Percentiles rank a stretch among this genome's conserved stretches.
phyloP scores from a whole-genome alignment of 1,140 invertebrate genomes.

The Metaphire vulgaris region DNA sequence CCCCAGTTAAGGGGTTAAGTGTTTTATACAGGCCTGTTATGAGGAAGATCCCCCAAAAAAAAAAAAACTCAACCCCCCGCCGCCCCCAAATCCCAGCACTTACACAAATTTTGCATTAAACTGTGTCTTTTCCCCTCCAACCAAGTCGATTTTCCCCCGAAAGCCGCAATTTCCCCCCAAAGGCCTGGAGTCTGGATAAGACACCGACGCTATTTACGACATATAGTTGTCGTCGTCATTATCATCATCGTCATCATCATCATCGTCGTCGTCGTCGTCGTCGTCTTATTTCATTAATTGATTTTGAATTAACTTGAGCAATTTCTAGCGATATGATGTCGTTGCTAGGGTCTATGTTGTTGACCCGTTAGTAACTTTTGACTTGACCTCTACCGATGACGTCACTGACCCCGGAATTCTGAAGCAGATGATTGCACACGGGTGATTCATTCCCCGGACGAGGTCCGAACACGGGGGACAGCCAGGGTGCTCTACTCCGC shows the following conservation, averaged over 20 bases:
- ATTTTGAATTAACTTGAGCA: not conserved
- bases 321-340: not conserved
- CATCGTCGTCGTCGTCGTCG: not conserved
- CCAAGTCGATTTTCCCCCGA: not conserved
- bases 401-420: slow-evolving; percentile 39
- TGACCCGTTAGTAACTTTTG: not conserved
- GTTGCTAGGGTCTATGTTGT: not conserved
- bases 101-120: no score
- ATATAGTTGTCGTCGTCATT: not conserved
- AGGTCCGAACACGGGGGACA: slow-evolving; percentile 38
- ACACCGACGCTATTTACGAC: no score
- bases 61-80: no score
- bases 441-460: slow-evolving; percentile 44
- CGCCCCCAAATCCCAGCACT: no score
- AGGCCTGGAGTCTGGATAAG: not conserved
- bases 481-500: slow-evolving; percentile 37
- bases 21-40: not conserved
- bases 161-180: not conserved
- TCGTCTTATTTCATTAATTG: not conserved
- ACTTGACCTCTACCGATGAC: no score
- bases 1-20: no score
- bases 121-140: no score
- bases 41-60: no score
- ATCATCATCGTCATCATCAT: not conserved
- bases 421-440: slow-evolving; percentile 41